Evolutionary conservation across 2,797 vertebrate genomes (phyloP), one percentile per base, ranked within the genome.

Genomic region (Erpetoichthys calabaricus): DNA sequence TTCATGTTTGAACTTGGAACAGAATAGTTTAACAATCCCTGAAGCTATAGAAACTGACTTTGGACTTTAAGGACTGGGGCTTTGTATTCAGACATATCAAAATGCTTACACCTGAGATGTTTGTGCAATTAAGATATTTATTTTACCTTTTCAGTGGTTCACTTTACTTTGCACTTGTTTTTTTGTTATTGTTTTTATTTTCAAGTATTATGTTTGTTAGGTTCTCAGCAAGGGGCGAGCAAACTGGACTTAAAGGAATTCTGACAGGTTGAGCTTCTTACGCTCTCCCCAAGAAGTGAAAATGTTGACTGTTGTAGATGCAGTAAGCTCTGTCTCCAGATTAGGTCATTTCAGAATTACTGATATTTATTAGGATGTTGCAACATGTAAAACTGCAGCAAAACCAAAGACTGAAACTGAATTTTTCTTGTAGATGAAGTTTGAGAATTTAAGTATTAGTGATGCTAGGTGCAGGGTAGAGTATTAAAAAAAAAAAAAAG

Each of bases 101-200:
- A 83, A 81, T 82, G 86, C 85, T 89, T 82, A 86, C 83, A 77
- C 88, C 83, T 80, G 78, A 83, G 80, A 80, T 67, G 81, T 65
- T 82, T 82, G 92, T 93, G 90, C 91, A 91, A 92, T 93, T 84
- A 79, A 83, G 73, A 69, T 92, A 94, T 94, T 96, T 92, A 91
- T 93, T 89, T 91, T 86, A 90, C 78, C 82, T 82, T 77, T 81
- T 89, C 81, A 81, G 81, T 89, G 81, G 83, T 91, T 78, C 70
- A 68, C 57, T 67, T 49, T 60, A 75, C 70, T 65, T 64, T 62
- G 79, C 71, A 74, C 80, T 80, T 73, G 66, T 78, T 82, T n/a
- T 25, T 73, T 77, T 73, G 56, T 68, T 74, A 67, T 73, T 68
- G 66, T 74, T 84, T 86, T 84, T 77, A 70, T 80, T 84, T 73